A percentile compares a stretch with the other conserved stretches of the same genome.
phyloP scores from a whole-genome alignment of 1,140 invertebrate genomes.

The Marisa cornuarietis region DNA sequence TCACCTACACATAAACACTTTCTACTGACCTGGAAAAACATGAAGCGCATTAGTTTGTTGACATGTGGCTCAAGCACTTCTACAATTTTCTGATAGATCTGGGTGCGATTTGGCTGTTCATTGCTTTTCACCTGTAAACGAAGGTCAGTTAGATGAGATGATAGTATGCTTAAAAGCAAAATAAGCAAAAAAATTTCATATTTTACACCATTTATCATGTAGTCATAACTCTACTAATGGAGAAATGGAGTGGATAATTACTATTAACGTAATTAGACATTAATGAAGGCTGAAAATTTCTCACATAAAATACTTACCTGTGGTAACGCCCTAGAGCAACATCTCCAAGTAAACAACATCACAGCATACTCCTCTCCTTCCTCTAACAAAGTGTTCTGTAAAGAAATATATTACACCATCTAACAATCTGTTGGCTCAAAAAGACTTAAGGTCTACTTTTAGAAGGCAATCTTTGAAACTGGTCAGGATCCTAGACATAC shows the following conservation, averaged over 20 bases:
- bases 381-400: conserved; percentile 94
- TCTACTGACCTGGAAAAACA: conserved; percentile 92
- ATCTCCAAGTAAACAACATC: conserved; percentile 99
- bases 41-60: conserved; percentile 95
- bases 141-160: background rate
- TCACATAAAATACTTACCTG: conserved; percentile 57
- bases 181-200: too few species aligned
- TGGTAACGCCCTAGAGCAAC: conserved; percentile 97
- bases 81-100: conserved; percentile 98
- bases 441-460: too few species aligned
- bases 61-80: conserved; percentile 97
- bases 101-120: conserved; percentile 96
- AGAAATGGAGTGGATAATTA: too few species aligned
- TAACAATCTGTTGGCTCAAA: too few species aligned
- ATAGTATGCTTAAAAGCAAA: background rate
- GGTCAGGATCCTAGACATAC: too few species aligned
- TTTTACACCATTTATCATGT: too few species aligned
- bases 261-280: too few species aligned
- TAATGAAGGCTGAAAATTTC: too few species aligned
- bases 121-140: conserved; percentile 91
- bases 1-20: background rate
- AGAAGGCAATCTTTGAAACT: too few species aligned
- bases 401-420: conserved; percentile 24
- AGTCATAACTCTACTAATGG: too few species aligned
- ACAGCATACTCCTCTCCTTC: conserved; percentile 97